A percentile compares a stretch with the other conserved stretches of the same genome.
These are phyloP conservation scores for Camponotus vicinus DNA, from an alignment of 1,140 invertebrate species.

Conservation along the genomic window DNA sequence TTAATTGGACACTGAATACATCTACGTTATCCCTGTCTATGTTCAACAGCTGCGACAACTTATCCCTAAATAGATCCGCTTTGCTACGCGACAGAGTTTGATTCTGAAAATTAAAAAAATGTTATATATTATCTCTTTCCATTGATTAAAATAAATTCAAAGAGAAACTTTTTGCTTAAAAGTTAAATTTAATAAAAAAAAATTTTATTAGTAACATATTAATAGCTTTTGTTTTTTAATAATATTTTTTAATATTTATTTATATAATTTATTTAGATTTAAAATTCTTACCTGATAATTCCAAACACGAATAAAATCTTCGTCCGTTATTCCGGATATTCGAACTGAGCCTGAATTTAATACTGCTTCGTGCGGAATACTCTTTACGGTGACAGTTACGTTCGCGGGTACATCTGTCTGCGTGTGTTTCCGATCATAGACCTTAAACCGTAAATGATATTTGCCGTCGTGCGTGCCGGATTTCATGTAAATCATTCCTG, in stretches of 20 bases:
- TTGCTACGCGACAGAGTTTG: constrained; percentile 94
- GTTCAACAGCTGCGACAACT: constrained; percentile 93
- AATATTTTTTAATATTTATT: no score
- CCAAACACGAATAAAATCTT: constrained; percentile 98
- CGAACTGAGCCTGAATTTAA: constrained; percentile 97
- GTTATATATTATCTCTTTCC: not conserved
- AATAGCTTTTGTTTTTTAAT: not conserved
- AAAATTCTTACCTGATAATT: constrained; percentile 90
- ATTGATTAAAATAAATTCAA: not conserved
- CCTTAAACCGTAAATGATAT: constrained; percentile 95
- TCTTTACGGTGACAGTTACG: constrained; percentile 96
- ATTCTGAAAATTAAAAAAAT: constrained; percentile 83
- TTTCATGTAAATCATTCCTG: constrained; percentile 98
- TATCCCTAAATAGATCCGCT: constrained; percentile 95
- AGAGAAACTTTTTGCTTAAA: not conserved
- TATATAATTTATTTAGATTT: not conserved
- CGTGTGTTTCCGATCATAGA: constrained; percentile 97
- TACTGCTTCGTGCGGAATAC: constrained; percentile 98
- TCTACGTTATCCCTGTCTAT: constrained; percentile 96
- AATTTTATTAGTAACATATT: not conserved
- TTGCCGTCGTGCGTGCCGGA: constrained; percentile 95
- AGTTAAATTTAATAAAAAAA: no score
- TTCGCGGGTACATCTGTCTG: constrained; percentile 97
- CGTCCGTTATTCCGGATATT: constrained; percentile 97
- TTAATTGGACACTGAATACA: constrained; percentile 96